phyloP scores from a whole-genome alignment of 2,797 vertebrate genomes.

The Lutjanus campechanus region DNA sequence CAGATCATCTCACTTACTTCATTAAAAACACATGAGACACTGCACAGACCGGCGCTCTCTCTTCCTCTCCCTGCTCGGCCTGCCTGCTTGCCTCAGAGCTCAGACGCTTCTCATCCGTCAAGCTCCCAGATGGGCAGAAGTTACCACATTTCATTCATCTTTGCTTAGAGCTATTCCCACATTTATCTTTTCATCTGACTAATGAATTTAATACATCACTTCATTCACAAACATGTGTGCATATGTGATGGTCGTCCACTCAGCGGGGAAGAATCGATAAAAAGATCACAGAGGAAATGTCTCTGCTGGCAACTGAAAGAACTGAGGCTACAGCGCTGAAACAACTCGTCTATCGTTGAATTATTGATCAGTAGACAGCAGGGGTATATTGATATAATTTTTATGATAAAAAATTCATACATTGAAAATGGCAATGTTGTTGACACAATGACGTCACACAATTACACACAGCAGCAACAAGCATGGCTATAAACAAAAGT shows the following conservation, averaged over 20 bases:
- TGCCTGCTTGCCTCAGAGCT: slow-evolving; percentile 40
- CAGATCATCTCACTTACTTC: slow-evolving; percentile 76
- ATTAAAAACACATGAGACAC: slow-evolving; percentile 82
- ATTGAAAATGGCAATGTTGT: too few relatives aligned
- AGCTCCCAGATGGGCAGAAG: slow-evolving; percentile 53
- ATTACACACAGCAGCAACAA: too few relatives aligned
- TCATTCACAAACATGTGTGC: slow-evolving; percentile 33
- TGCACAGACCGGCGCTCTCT: slow-evolving; percentile 41
- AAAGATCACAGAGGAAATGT: slow-evolving; percentile 31
- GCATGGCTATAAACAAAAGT: too few relatives aligned
- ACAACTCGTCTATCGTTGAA: not conserved
- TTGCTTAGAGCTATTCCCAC: slow-evolving; percentile 22
- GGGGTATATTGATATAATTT: too few relatives aligned
- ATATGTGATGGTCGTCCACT: not conserved
- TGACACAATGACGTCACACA: too few relatives aligned
- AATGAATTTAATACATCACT: slow-evolving; percentile 54
- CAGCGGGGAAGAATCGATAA: slow-evolving; percentile 18
- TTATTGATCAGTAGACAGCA: not conserved
- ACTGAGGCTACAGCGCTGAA: not conserved
- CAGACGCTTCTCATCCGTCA: slow-evolving; percentile 60
- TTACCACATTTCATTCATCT: slow-evolving; percentile 58
- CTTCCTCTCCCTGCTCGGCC: slow-evolving; percentile 21
- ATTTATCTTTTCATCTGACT: slow-evolving; percentile 41
- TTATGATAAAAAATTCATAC: too few relatives aligned
- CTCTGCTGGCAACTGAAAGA: slow-evolving; percentile 6